These are phyloP conservation scores for Carlito syrichta DNA, from an alignment of 2,113 vertebrate genomes.

Conservation along the genomic window DNA sequence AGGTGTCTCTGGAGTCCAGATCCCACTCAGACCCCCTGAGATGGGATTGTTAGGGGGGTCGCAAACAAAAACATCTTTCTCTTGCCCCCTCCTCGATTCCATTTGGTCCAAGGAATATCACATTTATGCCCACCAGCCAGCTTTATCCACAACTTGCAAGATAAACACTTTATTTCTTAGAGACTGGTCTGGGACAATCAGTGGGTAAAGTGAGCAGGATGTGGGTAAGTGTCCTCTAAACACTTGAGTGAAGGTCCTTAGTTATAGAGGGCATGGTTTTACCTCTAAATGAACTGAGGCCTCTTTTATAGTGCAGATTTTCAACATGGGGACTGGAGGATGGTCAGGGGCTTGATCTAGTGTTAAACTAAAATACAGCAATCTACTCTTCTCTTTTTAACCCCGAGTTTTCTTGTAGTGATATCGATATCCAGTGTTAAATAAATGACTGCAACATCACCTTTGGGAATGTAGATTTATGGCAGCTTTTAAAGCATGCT, in stretches of 20 bases:
- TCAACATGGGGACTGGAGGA: background rate
- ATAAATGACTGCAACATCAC: background rate
- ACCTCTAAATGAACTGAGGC: background rate
- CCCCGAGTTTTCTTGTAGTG: background rate
- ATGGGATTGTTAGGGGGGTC: background rate
- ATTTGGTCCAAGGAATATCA: background rate
- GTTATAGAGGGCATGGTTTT: background rate
- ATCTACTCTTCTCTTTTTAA: background rate
- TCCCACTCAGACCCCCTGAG: background rate
- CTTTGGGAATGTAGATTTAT: constrained; percentile 21
- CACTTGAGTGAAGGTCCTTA: background rate
- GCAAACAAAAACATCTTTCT: background rate
- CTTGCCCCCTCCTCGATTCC: background rate
- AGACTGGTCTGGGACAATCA: background rate
- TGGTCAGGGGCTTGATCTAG: background rate
- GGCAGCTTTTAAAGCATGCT: background rate
- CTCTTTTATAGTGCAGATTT: background rate
- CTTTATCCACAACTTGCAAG: background rate
- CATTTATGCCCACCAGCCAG: background rate
- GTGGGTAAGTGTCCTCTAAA: background rate
- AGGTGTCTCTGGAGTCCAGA: constrained; percentile 52
- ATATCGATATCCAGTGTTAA: background rate
- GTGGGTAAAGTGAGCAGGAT: background rate
- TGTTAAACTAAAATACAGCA: background rate
- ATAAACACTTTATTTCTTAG: background rate